Conservation (phyloP, 2,888 invertebrate species). For the Nebria salina region DNA sequence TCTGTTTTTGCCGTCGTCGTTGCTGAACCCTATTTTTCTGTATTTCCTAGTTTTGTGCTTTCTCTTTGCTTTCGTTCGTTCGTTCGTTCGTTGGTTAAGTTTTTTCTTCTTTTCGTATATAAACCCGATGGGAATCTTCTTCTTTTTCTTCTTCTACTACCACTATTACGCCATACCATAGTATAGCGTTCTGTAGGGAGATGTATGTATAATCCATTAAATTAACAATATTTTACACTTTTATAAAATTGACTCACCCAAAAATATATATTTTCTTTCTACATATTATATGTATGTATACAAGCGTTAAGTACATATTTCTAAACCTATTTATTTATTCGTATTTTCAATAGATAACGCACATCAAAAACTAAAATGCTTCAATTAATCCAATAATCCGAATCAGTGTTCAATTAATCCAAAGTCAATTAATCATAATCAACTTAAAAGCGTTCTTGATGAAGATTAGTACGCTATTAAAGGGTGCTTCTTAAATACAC, state of each 20-base stretch:
- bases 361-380: too few species aligned
- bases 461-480: background rate
- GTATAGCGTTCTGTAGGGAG: background rate
- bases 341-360: too few species aligned
- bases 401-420: background rate
- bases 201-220: background rate
- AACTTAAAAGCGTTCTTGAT: background rate
- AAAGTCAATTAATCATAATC: background rate
- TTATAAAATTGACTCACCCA: background rate
- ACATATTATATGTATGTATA: too few species aligned
- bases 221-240: background rate
- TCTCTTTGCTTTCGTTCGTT: slow-evolving; percentile 50
- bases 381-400: background rate
- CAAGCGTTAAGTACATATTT: too few species aligned
- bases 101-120: background rate
- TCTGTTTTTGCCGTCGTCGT: slow-evolving; percentile 50
- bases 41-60: slow-evolving; percentile 57
- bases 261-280: background rate
- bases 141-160: too few species aligned
- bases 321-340: too few species aligned
- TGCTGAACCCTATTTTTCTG: slow-evolving; percentile 58
- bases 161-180: too few species aligned
- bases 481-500: background rate
- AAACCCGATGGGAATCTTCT: too few species aligned
- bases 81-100: background rate